Evolutionary conservation across 2,888 invertebrate genomes (phyloP).

Genomic region (Netelia virgata): DNA sequence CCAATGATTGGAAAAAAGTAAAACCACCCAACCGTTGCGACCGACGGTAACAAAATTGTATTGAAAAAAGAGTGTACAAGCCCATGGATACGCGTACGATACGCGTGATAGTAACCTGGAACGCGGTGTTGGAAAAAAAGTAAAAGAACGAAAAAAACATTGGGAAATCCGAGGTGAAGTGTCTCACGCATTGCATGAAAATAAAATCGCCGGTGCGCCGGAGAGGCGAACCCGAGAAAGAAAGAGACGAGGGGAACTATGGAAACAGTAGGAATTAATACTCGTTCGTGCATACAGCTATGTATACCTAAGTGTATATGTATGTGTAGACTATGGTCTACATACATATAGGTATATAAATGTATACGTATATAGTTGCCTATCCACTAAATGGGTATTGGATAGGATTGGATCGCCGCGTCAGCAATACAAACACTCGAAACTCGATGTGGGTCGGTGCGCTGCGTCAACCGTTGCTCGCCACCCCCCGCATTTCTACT

Average conservation of each 20-base stretch:
- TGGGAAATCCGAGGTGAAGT: constrained; percentile 40
- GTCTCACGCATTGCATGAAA: constrained; percentile 33
- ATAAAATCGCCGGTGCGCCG: constrained; percentile 28
- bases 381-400: constrained; percentile 77
- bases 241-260: constrained; percentile 45
- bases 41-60: constrained; percentile 49
- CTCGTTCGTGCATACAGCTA: constrained; percentile 69
- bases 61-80: constrained; percentile 23
- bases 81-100: background rate
- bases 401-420: constrained; percentile 84
- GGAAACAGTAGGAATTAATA: constrained; percentile 57
- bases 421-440: constrained; percentile 85
- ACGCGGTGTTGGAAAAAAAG: constrained; percentile 26
- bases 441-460: constrained; percentile 83
- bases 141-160: constrained; percentile 36
- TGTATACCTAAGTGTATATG: constrained; percentile 47
- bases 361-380: constrained; percentile 63
- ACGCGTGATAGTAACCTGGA: constrained; percentile 5
- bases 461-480: constrained; percentile 61
- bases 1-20: no score
- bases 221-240: constrained; percentile 53
- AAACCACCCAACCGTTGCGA: no score
- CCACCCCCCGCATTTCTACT: constrained; percentile 54
- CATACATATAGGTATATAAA: constrained; percentile 37
- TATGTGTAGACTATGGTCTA: constrained; percentile 38